Evolutionary conservation across 2,797 vertebrate species (phyloP).

Genomic region (Anomalospiza imberbis): DNA sequence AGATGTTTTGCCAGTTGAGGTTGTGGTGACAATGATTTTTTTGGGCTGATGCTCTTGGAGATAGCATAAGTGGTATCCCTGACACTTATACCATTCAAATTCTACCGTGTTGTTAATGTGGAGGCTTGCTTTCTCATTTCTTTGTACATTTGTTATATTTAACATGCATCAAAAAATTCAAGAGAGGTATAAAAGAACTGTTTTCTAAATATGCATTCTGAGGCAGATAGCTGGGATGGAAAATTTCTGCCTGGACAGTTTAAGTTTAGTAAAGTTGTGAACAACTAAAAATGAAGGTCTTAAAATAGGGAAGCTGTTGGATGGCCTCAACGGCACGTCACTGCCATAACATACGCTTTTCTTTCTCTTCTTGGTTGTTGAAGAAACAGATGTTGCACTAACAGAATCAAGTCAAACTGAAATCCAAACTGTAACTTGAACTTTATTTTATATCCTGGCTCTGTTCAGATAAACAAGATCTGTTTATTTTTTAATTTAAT

Average conservation of each 20-base stretch:
- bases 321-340: neutral
- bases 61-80: neutral
- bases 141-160: neutral
- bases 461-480: neutral
- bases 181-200: neutral
- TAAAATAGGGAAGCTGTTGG: neutral
- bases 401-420: neutral
- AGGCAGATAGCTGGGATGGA: neutral
- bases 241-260: neutral
- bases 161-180: neutral
- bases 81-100: neutral
- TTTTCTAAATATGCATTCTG: neutral
- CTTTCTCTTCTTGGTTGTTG: neutral
- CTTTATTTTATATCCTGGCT: constrained; percentile 15
- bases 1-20: neutral
- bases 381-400: constrained; percentile 27
- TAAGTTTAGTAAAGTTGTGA: neutral
- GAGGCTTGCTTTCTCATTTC: neutral
- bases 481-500: constrained; percentile 9
- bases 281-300: neutral
- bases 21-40: neutral
- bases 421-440: neutral
- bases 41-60: neutral
- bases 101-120: neutral
- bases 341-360: neutral